A percentile compares a stretch with the other conserved stretches of the same genome.
Evolutionary conservation across 2,888 invertebrate genomes (phyloP).

Genomic region (Tinea semifulvella): DNA sequence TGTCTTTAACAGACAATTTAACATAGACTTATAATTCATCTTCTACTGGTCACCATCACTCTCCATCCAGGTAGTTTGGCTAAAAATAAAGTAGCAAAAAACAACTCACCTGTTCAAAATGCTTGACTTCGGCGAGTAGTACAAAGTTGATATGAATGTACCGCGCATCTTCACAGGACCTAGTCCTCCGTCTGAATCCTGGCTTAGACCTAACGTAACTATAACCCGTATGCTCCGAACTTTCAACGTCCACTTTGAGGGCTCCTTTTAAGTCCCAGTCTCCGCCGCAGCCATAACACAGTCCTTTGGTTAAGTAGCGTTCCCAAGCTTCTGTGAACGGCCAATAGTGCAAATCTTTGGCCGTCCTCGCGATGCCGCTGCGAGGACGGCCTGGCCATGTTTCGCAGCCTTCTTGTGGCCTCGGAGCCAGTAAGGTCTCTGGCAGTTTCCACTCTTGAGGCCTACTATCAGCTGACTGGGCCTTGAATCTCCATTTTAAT

Average conservation of each 20-base stretch:
- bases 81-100: conserved; percentile 2
- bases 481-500: conserved; percentile 60
- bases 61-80: too few species aligned
- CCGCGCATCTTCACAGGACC: conserved; percentile 69
- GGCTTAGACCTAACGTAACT: conserved; percentile 48
- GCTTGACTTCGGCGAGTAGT: conserved; percentile 67
- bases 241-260: conserved; percentile 48
- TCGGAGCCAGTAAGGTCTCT: conserved; percentile 36
- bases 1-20: too few species aligned
- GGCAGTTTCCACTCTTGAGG: conserved; percentile 60
- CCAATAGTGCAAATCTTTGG: conserved; percentile 22
- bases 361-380: conserved; percentile 38
- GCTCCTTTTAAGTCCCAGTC: conserved; percentile 54
- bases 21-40: too few species aligned
- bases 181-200: conserved; percentile 44
- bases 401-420: conserved; percentile 33
- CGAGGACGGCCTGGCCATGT: conserved; percentile 64
- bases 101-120: conserved; percentile 72
- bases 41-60: too few species aligned
- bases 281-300: conserved; percentile 55
- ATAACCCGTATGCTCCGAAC: conserved; percentile 63
- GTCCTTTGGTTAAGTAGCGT: conserved; percentile 45
- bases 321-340: conserved; percentile 31
- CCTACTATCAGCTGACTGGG: conserved; percentile 45
- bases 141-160: conserved; percentile 72